Evolutionary conservation across 1,140 invertebrate genomes (phyloP), one percentile per base, ranked within the genome.

Genomic region (Drosophila athabasca): DNA sequence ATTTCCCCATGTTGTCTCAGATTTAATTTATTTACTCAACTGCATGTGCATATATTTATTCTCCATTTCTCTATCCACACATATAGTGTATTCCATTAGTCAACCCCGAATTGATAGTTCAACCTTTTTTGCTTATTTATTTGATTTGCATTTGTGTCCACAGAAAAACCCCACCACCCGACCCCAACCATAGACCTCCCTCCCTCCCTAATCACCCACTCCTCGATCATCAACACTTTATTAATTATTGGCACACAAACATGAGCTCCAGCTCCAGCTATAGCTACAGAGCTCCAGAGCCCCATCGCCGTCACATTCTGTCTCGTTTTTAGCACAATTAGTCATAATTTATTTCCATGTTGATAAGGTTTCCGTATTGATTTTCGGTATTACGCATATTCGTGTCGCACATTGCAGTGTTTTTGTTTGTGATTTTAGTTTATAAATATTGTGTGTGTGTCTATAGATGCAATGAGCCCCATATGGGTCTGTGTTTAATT

Each of bases 261-360:
- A 19, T 59, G 19, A 29, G 59, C 52, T 11, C 29, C 7, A 31
- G 31, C 29, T 11, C 49, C n/a, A 35, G 31, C 29, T 2, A 7
- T 22, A 3, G 3, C 13, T 13, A 39, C 39, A 4, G 15, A 35
- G 31, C 41, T 9, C 24, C 13, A 39, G 35, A 39, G 6, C 9
- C 35, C 26, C 17, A 26, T 44, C 24, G 24, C 50, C 39, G 46
- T 29, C 43, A 55, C 70, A 70, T 62, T 66, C 50, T 49, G 83
- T 77, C 74, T 78, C 78, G 78, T 64, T 88, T 82, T 87, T 88
- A 83, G 83, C 84, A 77, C 79, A 89, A 83, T 89, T 87, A 83
- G 84, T 83, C 84, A 87, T 83, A 83, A 89, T 87, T 87, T 89
- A 89, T 88, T 76, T 71, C 61, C 55, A 65, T 65, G 49, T 76